Base-by-base conservation (phyloP, 2,113 vertebrate genomes). In the Cottus gobio region DNA sequence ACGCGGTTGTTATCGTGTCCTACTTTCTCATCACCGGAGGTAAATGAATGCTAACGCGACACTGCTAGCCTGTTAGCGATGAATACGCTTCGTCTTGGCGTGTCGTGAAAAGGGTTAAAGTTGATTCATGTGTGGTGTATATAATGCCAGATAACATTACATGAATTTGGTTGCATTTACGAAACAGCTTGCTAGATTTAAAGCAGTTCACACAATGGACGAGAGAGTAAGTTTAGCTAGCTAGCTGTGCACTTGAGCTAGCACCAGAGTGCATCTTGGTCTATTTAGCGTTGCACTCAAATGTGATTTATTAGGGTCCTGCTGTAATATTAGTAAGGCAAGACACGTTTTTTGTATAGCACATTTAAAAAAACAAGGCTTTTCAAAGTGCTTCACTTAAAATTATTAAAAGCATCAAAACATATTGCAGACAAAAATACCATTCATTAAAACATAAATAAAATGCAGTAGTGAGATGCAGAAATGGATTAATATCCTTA, bases 21-120 rank as follows among this genome's bases (percentile, higher is more conserved):
- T 99, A 99, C 86, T 99, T 99, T 92, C 98, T 99, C 91, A 99
- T 99, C 92, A 99, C 98, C 7, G 98, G 98, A 95, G 98, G 98
- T 99, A 94, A 95, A 50, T 44, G 0, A 15, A 48, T 48, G 46
- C 46, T 42, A 42, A 42, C 6, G 39, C 39, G 3, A 5, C 0
- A 0, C 11, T 7, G 69, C 71, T 86, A 72, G 61, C 31, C 1
- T 1, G 39, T n/a, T 28, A 48, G 6, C 26, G 36, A 8, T 22
- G 5, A 26, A 11, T 30, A 1, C 8, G 0, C 6, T 16, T 2
- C 3, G 15, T 46, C 2, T 6, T 5, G 7, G 3, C 2, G 1
- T 20, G n/a, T 56, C 24, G 26, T 9, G 3, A 15, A 48, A 44
- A 28, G 11, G 15, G 13, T 1, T 9, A 12, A 0, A 50, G 1